Evolutionary conservation across 2,797 vertebrate species (phyloP), one percentile per base, ranked within the genome.

Genomic region (Malacoraja senta): DNA sequence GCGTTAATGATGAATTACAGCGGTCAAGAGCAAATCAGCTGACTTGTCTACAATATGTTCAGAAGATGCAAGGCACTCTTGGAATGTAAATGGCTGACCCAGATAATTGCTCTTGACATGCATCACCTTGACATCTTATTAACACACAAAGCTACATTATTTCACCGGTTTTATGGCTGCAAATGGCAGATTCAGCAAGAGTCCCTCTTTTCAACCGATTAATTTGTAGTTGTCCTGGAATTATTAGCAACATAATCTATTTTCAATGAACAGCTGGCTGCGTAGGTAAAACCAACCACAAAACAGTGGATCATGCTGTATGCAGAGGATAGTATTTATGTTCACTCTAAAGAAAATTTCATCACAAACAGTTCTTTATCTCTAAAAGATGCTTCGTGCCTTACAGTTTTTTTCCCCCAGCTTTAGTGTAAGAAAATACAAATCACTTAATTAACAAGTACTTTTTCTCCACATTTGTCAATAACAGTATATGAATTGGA

Each of bases 101-200:
- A 9, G 68, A 76, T 92, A 74, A 92, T 92, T 88, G 84, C 61
- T 35, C 17, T 35, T 88, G 63, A 88, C 84, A 53, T 32, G 19
- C n/a, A 21, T 68, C 61, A 88, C 61, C 61, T 88, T 88, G 61
- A 68, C 63, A 35, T 19, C 15, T 21, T 44, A 76, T 74, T 92
- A 92, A 38, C 71, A 76, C 71, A 92, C 38, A 91, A 38, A 38
- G 29, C 84, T 12, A 35, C 15, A 90, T 83, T 58, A 53, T 74
- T 26, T 53, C 1, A 10, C 35, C 35, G 29, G 32, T 21, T 91
- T 44, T 38, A 44, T 17, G 24, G 35, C 15, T 76, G 26, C 26
- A 76, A 76, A 74, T 29, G 15, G 26, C 3, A 76, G 26, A 76
- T 92, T 53, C 65, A 29, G 26, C 71, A 92, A 3, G 68, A 53